Conservation (phyloP, 2,113 vertebrate genomes). For the Phrynosoma platyrhinos region DNA sequence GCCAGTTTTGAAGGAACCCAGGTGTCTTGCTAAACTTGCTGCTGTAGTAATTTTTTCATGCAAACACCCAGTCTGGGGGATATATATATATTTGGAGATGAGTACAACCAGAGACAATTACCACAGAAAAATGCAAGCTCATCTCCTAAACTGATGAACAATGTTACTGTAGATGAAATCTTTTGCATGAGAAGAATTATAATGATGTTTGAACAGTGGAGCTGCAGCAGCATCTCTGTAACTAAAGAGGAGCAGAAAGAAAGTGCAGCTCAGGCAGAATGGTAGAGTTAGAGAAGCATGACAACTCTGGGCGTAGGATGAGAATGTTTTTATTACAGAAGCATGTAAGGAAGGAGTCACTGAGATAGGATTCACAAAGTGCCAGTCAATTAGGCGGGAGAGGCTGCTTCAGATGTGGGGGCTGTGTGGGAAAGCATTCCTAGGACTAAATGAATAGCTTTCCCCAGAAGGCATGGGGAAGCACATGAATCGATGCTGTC, state of each 20-base stretch:
- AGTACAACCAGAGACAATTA: background rate
- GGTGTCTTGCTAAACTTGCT: background rate
- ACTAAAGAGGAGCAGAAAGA: background rate
- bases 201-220: background rate
- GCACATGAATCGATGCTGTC: constrained; percentile 27
- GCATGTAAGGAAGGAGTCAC: constrained; percentile 7
- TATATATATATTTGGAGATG: background rate
- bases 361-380: constrained; percentile 10
- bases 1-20: background rate
- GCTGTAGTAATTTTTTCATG: background rate
- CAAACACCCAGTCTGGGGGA: background rate
- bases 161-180: background rate
- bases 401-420: constrained; percentile 22
- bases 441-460: constrained; percentile 37
- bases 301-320: background rate
- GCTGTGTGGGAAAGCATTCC: constrained; percentile 35
- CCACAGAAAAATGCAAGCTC: background rate
- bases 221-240: background rate
- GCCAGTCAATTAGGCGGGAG: constrained; percentile 26
- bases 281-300: background rate
- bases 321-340: constrained; percentile 23
- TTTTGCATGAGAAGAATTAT: background rate
- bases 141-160: background rate
- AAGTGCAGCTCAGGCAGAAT: background rate
- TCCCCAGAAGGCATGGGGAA: constrained; percentile 43